phyloP scores from a whole-genome alignment of 2,113 vertebrate species.

The Percopsis transmontana region DNA sequence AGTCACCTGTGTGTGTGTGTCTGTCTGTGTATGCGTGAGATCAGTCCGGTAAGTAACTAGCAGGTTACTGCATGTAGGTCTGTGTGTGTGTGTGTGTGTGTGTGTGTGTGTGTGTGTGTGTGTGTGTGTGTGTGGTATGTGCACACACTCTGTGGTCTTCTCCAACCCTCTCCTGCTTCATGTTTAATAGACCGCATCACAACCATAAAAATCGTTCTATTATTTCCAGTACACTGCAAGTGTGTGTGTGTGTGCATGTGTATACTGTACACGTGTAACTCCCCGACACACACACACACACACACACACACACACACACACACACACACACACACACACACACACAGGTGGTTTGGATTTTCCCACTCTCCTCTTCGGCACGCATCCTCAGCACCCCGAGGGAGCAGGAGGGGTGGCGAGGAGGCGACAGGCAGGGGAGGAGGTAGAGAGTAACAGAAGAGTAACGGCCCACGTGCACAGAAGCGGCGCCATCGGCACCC shows the following conservation, averaged over 20 bases:
- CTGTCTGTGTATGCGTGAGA: constrained; percentile 3
- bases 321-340: constrained; percentile 3
- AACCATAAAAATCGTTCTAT: constrained; percentile 9
- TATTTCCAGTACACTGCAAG: not conserved
- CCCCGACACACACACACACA: not conserved
- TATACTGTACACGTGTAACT: no score
- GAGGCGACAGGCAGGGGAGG: no score
- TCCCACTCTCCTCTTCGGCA: not conserved
- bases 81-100: constrained; percentile 1
- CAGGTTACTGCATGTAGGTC: not conserved
- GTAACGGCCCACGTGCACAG: not conserved
- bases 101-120: not conserved
- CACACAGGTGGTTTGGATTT: constrained; percentile 28
- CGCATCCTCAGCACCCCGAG: not conserved
- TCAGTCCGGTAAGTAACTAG: not conserved
- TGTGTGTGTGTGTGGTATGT: not conserved
- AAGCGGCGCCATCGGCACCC: not conserved
- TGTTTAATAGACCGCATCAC: constrained; percentile 26
- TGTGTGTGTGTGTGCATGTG: not conserved
- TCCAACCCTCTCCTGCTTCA: constrained; percentile 14
- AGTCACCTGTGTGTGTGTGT: constrained; percentile 7
- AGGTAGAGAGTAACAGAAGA: no score
- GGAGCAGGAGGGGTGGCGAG: not conserved
- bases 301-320: not conserved
- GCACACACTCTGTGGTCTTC: not conserved